Conservation (phyloP, 2,888 invertebrate genomes). For the Rhagophthalmus giganteus region DNA sequence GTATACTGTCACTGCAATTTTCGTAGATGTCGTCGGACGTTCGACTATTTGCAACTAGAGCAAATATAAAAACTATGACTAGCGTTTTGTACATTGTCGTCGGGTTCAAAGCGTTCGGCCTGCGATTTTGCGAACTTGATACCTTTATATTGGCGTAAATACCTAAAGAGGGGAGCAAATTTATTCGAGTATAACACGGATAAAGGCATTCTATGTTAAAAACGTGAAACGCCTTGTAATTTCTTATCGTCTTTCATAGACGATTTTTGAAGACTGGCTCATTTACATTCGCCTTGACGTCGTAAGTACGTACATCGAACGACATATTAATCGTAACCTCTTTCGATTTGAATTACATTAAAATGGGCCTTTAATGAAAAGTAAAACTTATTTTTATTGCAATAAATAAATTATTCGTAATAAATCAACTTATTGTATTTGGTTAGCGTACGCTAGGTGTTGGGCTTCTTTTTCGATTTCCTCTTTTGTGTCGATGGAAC, state of each 20-base stretch:
- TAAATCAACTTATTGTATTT: conserved; percentile 44
- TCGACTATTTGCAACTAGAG: conserved; percentile 45
- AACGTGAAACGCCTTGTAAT: conserved; percentile 52
- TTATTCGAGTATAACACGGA: conserved; percentile 46
- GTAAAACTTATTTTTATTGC: neutral
- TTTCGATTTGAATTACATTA: neutral
- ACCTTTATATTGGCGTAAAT: conserved; percentile 36
- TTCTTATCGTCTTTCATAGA: conserved; percentile 12
- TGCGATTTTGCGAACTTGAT: conserved; percentile 8
- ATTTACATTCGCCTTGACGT: conserved; percentile 19
- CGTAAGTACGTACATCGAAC: neutral
- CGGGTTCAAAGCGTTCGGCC: conserved; percentile 15
- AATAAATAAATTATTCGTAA: neutral
- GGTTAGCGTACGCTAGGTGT: conserved; percentile 71
- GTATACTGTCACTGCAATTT: conserved; percentile 45
- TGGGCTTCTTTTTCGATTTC: conserved; percentile 59
- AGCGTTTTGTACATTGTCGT: conserved; percentile 35
- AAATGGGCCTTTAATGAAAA: neutral
- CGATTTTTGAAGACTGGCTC: neutral
- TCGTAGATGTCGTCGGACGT: conserved; percentile 33
- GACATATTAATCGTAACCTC: conserved; percentile 27
- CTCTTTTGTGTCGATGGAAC: conserved; percentile 52
- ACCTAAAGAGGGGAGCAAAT: conserved; percentile 37
- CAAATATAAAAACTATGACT: conserved; percentile 40
- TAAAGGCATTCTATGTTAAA: conserved; percentile 45